These are phyloP conservation scores for Chloropsis cyanopogon DNA, from an alignment of 2,113 vertebrate genomes.

Conservation along the genomic window DNA sequence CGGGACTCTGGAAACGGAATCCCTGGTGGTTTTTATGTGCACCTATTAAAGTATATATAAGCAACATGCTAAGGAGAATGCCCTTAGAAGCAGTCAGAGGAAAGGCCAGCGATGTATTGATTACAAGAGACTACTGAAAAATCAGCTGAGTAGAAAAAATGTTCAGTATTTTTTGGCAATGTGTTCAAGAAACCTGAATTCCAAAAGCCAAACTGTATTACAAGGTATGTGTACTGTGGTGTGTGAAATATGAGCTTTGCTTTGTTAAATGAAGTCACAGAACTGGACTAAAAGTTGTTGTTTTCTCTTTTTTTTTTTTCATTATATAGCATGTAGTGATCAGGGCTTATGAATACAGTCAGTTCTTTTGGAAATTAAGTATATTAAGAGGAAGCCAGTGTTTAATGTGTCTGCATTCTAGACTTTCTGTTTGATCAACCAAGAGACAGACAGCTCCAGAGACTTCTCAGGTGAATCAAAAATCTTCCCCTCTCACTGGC, in stretches of 20 bases:
- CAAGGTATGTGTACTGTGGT: background rate
- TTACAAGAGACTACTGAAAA: background rate
- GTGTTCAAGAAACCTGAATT: background rate
- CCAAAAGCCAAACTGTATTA: fast-evolving
- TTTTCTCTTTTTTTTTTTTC: background rate
- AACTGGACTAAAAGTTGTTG: background rate
- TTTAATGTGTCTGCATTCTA: background rate
- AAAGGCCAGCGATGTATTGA: background rate
- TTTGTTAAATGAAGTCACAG: background rate
- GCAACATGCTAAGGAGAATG: background rate
- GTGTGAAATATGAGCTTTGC: background rate
- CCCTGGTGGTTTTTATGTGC: background rate
- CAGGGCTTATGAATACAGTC: background rate
- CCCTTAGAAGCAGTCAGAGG: background rate
- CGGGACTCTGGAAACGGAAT: background rate
- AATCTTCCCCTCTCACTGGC: background rate
- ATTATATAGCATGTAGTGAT: background rate
- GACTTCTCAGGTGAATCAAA: background rate
- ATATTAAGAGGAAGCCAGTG: background rate
- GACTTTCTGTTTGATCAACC: background rate
- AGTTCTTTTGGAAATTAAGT: background rate
- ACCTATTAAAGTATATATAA: background rate
- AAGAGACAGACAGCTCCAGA: background rate
- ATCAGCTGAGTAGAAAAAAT: background rate
- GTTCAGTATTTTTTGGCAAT: background rate